Evolutionary conservation across 1,140 invertebrate genomes (phyloP).

Genomic region (Lamellibrachia luymesi): DNA sequence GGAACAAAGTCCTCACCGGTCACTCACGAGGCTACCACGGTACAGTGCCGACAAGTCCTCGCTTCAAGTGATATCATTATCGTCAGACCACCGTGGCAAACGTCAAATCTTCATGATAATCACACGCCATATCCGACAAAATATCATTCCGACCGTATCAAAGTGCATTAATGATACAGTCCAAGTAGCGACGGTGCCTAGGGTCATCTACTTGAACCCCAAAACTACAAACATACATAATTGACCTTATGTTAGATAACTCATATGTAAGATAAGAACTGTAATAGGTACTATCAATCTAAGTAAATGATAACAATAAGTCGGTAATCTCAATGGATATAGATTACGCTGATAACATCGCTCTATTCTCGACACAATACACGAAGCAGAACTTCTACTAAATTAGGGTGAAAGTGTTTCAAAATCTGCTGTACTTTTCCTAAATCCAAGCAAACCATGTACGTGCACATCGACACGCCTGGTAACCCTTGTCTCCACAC

Average conservation of each 20-base stretch:
- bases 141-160: slow-evolving; percentile 4
- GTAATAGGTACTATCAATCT: too few species aligned
- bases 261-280: too few species aligned
- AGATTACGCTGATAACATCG: too few species aligned
- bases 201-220: not conserved
- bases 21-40: not conserved
- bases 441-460: too few species aligned
- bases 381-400: too few species aligned
- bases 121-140: not conserved
- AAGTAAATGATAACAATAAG: too few species aligned
- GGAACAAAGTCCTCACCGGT: not conserved
- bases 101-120: not conserved
- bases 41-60: not conserved
- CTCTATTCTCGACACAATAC: too few species aligned
- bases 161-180: not conserved
- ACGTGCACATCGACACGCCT: too few species aligned
- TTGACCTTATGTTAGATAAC: not conserved
- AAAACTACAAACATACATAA: not conserved
- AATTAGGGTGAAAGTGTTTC: too few species aligned
- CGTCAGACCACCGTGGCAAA: not conserved
- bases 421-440: too few species aligned
- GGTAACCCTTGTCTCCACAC: too few species aligned
- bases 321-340: too few species aligned
- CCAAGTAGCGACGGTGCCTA: not conserved
- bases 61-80: not conserved